Evolutionary conservation across 2,797 vertebrate genomes (phyloP).

Genomic region (Lepidocolaptes lacrymiger): DNA sequence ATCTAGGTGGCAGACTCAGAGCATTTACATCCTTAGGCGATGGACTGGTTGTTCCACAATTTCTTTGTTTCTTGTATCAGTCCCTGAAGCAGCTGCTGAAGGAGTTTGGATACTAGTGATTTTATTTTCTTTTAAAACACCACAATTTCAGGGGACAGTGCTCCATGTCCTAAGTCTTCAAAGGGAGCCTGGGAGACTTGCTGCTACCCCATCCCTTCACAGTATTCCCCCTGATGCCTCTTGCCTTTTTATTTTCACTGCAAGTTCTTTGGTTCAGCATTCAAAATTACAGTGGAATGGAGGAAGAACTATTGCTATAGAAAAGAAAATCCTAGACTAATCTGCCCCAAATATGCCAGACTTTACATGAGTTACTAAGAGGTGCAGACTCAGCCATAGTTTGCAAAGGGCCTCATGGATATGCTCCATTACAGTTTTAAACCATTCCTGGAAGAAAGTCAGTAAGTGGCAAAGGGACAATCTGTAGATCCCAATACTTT

Average conservation of each 20-base stretch:
- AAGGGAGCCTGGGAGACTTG: rapidly evolving
- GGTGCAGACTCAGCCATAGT: not conserved
- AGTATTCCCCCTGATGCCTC: not conserved
- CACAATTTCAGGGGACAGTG: not conserved
- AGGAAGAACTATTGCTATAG: not conserved
- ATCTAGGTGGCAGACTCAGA: not conserved
- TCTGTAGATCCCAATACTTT: not conserved
- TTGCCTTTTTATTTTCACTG: not conserved
- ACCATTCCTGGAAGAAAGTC: not conserved
- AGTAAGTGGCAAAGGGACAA: not conserved
- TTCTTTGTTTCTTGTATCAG: not conserved
- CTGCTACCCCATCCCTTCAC: not conserved
- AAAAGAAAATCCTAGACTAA: not conserved
- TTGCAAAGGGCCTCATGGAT: not conserved
- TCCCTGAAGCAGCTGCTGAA: not conserved
- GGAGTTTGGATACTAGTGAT: not conserved
- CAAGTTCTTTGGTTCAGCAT: not conserved
- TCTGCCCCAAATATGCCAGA: not conserved
- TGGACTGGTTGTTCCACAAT: not conserved
- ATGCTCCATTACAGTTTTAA: not conserved
- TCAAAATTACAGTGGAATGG: not conserved
- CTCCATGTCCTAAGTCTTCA: not conserved
- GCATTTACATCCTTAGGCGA: not conserved
- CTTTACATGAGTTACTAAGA: not conserved
- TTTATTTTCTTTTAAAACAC: not conserved